Conservation (phyloP, 2,113 vertebrate genomes). For the Pteropus alecto region DNA sequence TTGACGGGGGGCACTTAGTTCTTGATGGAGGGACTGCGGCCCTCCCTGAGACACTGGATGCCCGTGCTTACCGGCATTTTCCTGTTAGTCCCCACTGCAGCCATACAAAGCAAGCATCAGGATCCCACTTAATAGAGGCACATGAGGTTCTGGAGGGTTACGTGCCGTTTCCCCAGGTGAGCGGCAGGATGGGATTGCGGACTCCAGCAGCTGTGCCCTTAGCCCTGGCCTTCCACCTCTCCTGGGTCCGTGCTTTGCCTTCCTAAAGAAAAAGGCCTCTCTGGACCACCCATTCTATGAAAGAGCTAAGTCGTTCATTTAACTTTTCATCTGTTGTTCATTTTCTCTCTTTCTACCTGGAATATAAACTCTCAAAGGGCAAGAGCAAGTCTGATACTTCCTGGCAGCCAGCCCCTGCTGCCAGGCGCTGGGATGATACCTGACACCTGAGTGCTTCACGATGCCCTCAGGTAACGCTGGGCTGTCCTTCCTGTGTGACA, state of each 20-base stretch:
- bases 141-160: neutral
- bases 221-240: neutral
- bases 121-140: neutral
- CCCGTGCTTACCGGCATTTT: rapidly evolving
- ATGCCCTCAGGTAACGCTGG: neutral
- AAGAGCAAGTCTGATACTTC: neutral
- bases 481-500: neutral
- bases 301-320: neutral
- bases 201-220: too few relatives aligned
- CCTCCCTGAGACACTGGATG: rapidly evolving
- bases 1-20: neutral
- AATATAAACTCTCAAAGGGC: neutral
- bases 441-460: neutral
- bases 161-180: neutral
- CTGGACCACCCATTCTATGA: neutral
- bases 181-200: neutral
- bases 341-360: neutral
- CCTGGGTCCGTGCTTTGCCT: neutral
- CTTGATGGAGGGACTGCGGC: neutral
- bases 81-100: neutral
- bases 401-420: neutral
- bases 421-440: neutral
- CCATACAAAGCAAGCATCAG: rapidly evolving
- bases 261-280: neutral
- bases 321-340: neutral